A percentile compares a stretch with the other conserved stretches of the same genome.
Evolutionary conservation across 2,797 vertebrate species (phyloP).

Genomic region (Melopsittacus undulatus): DNA sequence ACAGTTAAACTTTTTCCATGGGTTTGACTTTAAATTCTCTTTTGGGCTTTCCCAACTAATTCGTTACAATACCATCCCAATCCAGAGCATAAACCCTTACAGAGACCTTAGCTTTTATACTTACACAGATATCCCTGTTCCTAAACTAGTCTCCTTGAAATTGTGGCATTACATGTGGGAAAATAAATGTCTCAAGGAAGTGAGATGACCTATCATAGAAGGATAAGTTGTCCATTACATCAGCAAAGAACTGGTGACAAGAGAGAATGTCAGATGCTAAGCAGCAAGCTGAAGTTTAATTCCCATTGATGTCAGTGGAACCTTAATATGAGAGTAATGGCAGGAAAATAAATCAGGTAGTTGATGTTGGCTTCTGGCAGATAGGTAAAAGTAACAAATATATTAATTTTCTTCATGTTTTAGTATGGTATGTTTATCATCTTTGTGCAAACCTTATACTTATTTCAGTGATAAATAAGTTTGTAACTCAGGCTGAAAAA

Average conservation of each 20-base stretch:
- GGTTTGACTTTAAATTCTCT: background rate
- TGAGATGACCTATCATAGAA: background rate
- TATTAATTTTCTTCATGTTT: background rate
- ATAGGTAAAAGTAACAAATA: background rate
- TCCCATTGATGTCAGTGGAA: background rate
- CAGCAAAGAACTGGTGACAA: background rate
- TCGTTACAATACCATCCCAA: background rate
- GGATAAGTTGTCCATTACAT: background rate
- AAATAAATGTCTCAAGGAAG: background rate
- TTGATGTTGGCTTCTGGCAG: background rate
- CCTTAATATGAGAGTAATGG: background rate
- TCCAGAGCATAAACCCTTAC: background rate
- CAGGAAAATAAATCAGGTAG: background rate
- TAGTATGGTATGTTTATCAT: background rate
- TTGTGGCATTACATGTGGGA: background rate
- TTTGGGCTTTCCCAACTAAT: background rate
- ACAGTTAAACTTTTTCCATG: background rate
- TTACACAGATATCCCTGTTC: background rate
- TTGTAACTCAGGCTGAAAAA: background rate
- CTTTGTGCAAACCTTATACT: background rate
- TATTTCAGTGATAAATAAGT: background rate
- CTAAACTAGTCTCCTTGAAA: background rate
- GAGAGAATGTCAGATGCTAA: background rate
- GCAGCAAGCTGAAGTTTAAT: background rate
- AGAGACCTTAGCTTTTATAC: background rate